Conservation (phyloP, 2,888 invertebrate species). For the Drosophila pseudotalamancana region DNA sequence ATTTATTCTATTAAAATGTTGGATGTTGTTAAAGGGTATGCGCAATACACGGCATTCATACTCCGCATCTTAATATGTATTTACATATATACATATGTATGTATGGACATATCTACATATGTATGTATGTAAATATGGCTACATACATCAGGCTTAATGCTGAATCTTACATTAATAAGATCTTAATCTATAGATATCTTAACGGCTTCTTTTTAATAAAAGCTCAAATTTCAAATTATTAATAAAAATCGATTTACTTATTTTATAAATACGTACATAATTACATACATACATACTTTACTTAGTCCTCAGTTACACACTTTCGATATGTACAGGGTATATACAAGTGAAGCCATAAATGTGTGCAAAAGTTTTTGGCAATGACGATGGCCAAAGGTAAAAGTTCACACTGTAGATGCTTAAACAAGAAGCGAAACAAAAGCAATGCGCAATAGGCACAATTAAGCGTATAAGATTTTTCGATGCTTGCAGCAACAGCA, state of each 20-base stretch:
- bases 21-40: no score
- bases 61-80: neutral
- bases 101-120: no score
- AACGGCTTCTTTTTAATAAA: no score
- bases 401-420: conserved; percentile 28
- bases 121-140: no score
- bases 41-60: no score
- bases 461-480: neutral
- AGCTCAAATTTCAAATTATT: neutral
- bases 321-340: neutral
- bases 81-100: neutral
- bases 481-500: conserved; percentile 11
- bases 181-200: no score
- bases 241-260: neutral
- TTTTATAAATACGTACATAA: no score
- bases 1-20: neutral
- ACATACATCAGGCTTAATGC: no score
- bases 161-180: no score
- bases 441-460: conserved; percentile 43
- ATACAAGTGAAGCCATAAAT: neutral
- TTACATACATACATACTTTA: neutral
- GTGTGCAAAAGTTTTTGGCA: conserved; percentile 19
- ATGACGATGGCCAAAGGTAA: conserved; percentile 21
- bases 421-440: conserved; percentile 51
- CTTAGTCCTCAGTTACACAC: neutral